Conservation (phyloP, 2,113 vertebrate species). For the Myotis yumanensis region DNA sequence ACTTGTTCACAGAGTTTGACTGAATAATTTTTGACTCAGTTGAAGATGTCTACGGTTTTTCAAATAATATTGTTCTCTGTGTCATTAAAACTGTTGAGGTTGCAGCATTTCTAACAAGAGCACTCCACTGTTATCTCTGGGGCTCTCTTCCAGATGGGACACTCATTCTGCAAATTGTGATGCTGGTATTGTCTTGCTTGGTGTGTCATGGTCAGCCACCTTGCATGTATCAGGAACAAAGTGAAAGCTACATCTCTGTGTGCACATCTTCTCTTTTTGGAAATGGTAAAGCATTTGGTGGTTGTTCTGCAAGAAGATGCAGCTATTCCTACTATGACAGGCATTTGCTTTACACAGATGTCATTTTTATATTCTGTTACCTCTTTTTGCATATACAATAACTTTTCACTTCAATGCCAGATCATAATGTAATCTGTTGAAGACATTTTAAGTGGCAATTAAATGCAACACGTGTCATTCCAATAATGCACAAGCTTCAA, state of each 20-base stretch:
- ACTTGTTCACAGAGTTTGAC: background rate
- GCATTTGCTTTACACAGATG: background rate
- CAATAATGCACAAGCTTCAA: background rate
- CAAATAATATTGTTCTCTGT: background rate
- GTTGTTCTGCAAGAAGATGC: background rate
- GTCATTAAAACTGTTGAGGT: background rate
- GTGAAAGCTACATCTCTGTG: background rate
- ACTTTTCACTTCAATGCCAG: background rate
- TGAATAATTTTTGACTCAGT: background rate
- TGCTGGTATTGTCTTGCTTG: background rate
- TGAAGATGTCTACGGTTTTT: too few relatives aligned
- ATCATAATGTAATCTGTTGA: background rate
- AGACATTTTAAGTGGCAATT: background rate
- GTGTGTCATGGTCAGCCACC: background rate
- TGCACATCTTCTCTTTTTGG: background rate
- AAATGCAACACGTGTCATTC: background rate
- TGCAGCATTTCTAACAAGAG: background rate
- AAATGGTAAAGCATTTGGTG: background rate
- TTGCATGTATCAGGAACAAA: background rate
- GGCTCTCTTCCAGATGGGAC: background rate
- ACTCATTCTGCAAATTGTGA: background rate
- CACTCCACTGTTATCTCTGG: background rate
- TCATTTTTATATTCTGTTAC: background rate
- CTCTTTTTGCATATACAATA: background rate
- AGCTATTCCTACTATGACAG: background rate